phyloP scores from a whole-genome alignment of 2,888 invertebrate species.

The Latrodectus elegans region DNA sequence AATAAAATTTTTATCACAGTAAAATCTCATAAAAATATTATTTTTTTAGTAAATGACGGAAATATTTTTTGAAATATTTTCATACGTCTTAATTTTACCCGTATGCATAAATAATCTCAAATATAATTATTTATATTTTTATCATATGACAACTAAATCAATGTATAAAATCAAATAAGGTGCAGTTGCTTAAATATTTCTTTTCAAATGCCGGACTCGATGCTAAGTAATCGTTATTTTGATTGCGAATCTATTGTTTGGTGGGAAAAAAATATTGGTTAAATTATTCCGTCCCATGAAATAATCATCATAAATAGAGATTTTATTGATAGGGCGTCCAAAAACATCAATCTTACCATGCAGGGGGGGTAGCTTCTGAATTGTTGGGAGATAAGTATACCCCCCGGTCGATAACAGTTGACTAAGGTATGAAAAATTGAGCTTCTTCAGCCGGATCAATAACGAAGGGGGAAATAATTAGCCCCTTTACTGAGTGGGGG shows the following conservation, averaged over 20 bases:
- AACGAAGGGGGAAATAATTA: slow-evolving; percentile 54
- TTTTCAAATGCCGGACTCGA: background rate
- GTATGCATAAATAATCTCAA: too few relatives aligned
- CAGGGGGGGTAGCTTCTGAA: slow-evolving; percentile 6
- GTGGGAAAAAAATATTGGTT: slow-evolving; percentile 24
- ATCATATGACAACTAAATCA: too few relatives aligned
- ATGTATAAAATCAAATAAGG: too few relatives aligned
- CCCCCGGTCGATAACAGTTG: slow-evolving; percentile 57
- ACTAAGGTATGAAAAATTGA: slow-evolving; percentile 64
- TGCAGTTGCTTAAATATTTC: too few relatives aligned
- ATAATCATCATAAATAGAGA: slow-evolving; percentile 45
- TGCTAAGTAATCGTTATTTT: slow-evolving; percentile 33
- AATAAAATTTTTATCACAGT: too few relatives aligned
- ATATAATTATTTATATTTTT: too few relatives aligned
- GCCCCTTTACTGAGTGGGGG: slow-evolving; percentile 32
- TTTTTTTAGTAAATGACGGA: too few relatives aligned
- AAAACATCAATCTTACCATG: slow-evolving; percentile 43
- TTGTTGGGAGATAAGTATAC: slow-evolving; percentile 42
- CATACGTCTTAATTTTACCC: too few relatives aligned
- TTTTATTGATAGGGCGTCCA: slow-evolving; percentile 52
- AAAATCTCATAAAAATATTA: too few relatives aligned
- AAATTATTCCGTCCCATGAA: slow-evolving; percentile 53
- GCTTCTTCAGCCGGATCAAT: slow-evolving; percentile 36
- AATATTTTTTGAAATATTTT: too few relatives aligned
- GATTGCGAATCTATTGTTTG: slow-evolving; percentile 27